Conservation (phyloP, 2,888 invertebrate genomes). For the Odontothrips loti region DNA sequence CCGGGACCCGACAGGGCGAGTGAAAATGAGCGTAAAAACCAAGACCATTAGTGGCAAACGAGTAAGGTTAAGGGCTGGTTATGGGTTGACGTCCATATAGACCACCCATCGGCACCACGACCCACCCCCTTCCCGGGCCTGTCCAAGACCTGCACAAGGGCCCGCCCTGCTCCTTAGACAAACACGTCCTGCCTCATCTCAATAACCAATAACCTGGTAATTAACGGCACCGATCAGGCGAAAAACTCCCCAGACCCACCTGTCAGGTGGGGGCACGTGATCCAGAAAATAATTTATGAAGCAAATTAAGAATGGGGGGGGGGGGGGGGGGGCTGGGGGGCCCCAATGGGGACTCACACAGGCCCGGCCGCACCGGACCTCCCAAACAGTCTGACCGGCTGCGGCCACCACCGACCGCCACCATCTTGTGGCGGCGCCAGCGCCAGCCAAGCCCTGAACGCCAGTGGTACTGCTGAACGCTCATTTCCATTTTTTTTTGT, state of each 20-base stretch:
- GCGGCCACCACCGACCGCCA: neutral
- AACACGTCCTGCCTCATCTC: neutral
- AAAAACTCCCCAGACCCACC: slow-evolving; percentile 13
- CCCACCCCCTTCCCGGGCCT: too few species aligned
- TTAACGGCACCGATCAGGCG: slow-evolving; percentile 10
- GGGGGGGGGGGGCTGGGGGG: neutral
- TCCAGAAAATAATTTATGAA: slow-evolving; percentile 11
- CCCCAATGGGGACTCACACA: neutral
- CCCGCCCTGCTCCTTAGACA: too few species aligned
- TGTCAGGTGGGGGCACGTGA: slow-evolving; percentile 17
- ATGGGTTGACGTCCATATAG: neutral
- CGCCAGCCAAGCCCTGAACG: neutral
- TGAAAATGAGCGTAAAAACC: slow-evolving; percentile 5
- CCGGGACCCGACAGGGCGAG: neutral
- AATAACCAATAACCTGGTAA: slow-evolving; percentile 21
- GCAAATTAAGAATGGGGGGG: neutral
- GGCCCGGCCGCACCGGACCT: neutral
- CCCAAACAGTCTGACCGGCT: neutral
- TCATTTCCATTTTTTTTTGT: slow-evolving; percentile 6
- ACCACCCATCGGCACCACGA: neutral
- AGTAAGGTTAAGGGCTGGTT: neutral
- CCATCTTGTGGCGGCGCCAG: neutral
- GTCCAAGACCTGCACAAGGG: too few species aligned
- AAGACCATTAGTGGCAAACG: neutral
- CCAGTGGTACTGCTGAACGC: neutral